Evolutionary conservation across 2,797 vertebrate genomes (phyloP), one percentile per base, ranked within the genome.

Genomic region (Manis javanica): DNA sequence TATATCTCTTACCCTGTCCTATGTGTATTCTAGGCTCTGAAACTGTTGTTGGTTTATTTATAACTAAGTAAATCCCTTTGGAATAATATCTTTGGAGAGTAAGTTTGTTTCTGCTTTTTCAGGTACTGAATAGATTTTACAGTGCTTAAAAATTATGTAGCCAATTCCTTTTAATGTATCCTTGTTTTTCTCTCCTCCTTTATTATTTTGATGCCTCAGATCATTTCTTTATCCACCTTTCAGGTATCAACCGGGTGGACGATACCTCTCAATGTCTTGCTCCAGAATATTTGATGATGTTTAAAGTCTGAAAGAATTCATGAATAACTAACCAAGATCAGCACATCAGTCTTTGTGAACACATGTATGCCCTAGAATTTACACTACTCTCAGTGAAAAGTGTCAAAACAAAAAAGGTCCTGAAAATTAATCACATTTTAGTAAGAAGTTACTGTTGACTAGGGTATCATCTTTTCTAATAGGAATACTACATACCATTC

Each of bases 261-360:
- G 99, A n/a, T 99, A 99, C 66, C 98, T 99, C 95, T 99, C 99
- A 57, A 99, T 99, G 99, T 99, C 99, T 96, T 98, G 98, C 95
- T 99, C 99, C 96, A 98, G 99, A 96, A 99, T 99, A 98, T 99
- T 99, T 97, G 99, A 99, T 96, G 99, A 99, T 95, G 99, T 99
- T 86, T 99, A 98, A 99, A 91, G 19, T 42, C 42, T 96, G 46
- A 95, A 95, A 97, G 75, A 78, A 91, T 79, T 96, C 78, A 78
- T 89, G 91, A 95, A 96, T 89, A 95, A 87, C 84, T 69, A 77
- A 5, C 82, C 79, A 79, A 98, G 93, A 78, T 91, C 94, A 94
- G 64, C 74, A 23, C 82, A 91, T 95, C 63, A 82, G 84, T 94
- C 77, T 92, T 97, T 97, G 91, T 87, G 94, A 96, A 96, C 95